Percentiles rank a stretch among this genome's conserved stretches.
phyloP scores from a whole-genome alignment of 2,113 vertebrate genomes.

The Sebastes schlegelii region DNA sequence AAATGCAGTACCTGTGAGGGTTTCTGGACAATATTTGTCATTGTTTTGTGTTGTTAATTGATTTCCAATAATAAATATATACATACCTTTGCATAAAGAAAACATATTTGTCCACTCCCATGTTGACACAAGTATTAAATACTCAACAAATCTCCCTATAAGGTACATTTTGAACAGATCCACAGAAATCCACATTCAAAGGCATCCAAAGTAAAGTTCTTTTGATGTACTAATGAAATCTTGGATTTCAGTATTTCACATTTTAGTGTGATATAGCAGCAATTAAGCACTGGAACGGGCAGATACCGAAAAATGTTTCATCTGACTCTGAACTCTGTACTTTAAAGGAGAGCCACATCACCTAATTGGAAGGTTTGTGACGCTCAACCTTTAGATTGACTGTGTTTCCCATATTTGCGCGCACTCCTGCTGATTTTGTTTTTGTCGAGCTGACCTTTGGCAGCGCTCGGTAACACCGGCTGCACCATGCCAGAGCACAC shows the following conservation, averaged over 20 bases:
- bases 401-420: background rate
- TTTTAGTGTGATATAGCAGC: background rate
- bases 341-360: background rate
- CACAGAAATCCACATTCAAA: too few relatives aligned
- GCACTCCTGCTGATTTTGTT: slow-evolving; percentile 51
- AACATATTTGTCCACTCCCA: too few relatives aligned
- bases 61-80: too few relatives aligned
- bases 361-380: slow-evolving; percentile 20
- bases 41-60: too few relatives aligned
- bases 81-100: too few relatives aligned
- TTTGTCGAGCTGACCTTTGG: slow-evolving; percentile 62
- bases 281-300: background rate
- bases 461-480: background rate
- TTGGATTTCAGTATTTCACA: background rate
- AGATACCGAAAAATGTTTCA: slow-evolving; percentile 1
- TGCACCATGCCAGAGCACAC: background rate
- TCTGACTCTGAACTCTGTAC: background rate
- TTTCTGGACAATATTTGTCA: too few relatives aligned
- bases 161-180: too few relatives aligned
- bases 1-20: too few relatives aligned
- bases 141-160: too few relatives aligned
- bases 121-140: too few relatives aligned
- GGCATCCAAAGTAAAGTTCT: too few relatives aligned
- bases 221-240: background rate
- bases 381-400: slow-evolving; percentile 5